Percentiles rank a stretch among this genome's conserved stretches.
Conservation (phyloP, 1,140 invertebrate species). For the Musca domestica region DNA sequence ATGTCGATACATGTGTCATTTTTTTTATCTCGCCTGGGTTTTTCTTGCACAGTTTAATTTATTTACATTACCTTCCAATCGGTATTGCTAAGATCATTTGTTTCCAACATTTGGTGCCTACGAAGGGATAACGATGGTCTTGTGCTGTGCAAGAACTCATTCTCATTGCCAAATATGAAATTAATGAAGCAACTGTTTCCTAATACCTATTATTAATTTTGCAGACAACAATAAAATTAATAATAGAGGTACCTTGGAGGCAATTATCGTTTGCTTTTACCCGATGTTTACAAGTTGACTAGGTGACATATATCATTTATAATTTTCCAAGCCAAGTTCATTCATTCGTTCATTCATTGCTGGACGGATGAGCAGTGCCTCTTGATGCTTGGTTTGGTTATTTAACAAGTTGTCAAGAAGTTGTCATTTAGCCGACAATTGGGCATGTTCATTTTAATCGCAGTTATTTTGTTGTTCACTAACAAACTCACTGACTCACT, state of each 20-base stretch:
- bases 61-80: no score
- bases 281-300: not conserved
- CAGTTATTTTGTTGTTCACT: constrained; percentile 38
- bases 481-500: constrained; percentile 6
- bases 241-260: no score
- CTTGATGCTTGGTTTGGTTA: constrained; percentile 19
- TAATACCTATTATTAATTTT: not conserved
- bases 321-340: constrained; percentile 10
- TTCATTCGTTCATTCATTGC: constrained; percentile 13
- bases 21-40: no score
- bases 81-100: no score
- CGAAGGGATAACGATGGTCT: no score
- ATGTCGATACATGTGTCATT: no score
- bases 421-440: constrained; percentile 55
- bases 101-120: no score
- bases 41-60: no score
- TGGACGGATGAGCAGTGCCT: not conserved
- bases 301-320: not conserved
- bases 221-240: no score
- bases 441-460: constrained; percentile 54
- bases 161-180: no score
- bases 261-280: no score
- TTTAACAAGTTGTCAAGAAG: constrained; percentile 54
- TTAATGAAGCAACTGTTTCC: not conserved
- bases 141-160: no score